Base-by-base conservation (phyloP, 1,140 invertebrate genomes). In the Berghia stephanieae region DNA sequence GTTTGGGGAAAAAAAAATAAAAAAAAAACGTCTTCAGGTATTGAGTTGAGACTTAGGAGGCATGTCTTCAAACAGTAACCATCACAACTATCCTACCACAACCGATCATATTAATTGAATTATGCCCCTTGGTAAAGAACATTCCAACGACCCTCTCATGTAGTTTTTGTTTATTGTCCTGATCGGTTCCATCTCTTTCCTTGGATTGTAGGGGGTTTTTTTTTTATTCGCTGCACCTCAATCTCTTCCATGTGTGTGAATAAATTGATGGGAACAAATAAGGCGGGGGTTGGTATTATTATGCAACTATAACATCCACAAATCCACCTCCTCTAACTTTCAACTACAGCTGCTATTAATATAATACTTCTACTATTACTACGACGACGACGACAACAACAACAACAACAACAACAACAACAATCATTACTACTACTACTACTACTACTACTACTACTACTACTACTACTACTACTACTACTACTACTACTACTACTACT, bases 381-480 rank as follows among this genome's bases (percentile, higher is more conserved):
- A 49, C 46, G 13, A 49, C 46, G 13, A 49, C 46, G 13, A n/a
- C 46, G 13, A n/a, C 46, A 13, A n/a, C 46, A 13, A n/a, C 46
- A 13, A 49, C 46, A 13, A 49, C 46, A 13, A 49, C n/a, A 13
- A n/a, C 46, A 13, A n/a, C 46, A 13, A n/a, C 46, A 13, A n/a
- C 46, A 13, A 49, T n/a, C n/a, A 49, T n/a, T 49, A 49, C 46
- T 49, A n/a, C 46, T 49, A n/a, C 46, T 49, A n/a, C 46, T 49
- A n/a, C 46, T 49, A n/a, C 46, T 49, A 49, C 46, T 49, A 49
- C 46, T 49, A 49, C 46, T 49, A 49, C 46, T 49, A 49, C 46
- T 49, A n/a, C 46, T 49, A n/a, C 46, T 49, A n/a, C 46, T 49
- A 49, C 46, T 49, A 49, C 46, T 49, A 49, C 46, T 49, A 49